Conservation (phyloP, 2,888 invertebrate species). For the Listrodromus nycthemerus region DNA sequence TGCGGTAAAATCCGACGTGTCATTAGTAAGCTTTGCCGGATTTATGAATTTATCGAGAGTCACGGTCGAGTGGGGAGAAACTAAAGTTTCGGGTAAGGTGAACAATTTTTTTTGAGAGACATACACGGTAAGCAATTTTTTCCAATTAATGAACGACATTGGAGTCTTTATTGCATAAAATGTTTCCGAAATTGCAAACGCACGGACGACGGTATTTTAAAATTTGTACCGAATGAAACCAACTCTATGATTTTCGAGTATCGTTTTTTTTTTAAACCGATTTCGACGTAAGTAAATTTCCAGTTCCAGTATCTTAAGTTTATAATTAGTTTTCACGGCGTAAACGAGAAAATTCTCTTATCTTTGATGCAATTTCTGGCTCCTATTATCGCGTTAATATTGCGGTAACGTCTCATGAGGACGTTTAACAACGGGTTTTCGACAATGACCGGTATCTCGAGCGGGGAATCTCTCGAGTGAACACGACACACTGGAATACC, state of each 20-base stretch:
- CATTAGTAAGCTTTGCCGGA: conserved; percentile 12
- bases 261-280: too few relatives aligned
- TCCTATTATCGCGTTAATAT: not conserved
- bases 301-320: too few relatives aligned
- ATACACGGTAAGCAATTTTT: too few relatives aligned
- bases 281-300: too few relatives aligned
- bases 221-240: too few relatives aligned
- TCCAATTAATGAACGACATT: too few relatives aligned
- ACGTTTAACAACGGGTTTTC: conserved; percentile 22
- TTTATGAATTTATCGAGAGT: conserved; percentile 28
- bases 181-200: too few relatives aligned
- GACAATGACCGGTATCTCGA: conserved; percentile 5
- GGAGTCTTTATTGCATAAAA: too few relatives aligned
- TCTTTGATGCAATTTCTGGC: not conserved
- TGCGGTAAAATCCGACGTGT: not conserved
- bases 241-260: too few relatives aligned
- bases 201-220: too few relatives aligned
- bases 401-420: conserved; percentile 17
- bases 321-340: not conserved
- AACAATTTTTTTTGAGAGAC: not conserved
- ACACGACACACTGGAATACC: not conserved
- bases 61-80: not conserved
- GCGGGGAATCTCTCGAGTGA: not conserved
- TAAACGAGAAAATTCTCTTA: not conserved
- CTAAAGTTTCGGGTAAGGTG: not conserved